A percentile compares a stretch with the other conserved stretches of the same genome.
These are phyloP conservation scores for Athene noctua DNA, from an alignment of 2,113 vertebrate genomes.

Conservation along the genomic window DNA sequence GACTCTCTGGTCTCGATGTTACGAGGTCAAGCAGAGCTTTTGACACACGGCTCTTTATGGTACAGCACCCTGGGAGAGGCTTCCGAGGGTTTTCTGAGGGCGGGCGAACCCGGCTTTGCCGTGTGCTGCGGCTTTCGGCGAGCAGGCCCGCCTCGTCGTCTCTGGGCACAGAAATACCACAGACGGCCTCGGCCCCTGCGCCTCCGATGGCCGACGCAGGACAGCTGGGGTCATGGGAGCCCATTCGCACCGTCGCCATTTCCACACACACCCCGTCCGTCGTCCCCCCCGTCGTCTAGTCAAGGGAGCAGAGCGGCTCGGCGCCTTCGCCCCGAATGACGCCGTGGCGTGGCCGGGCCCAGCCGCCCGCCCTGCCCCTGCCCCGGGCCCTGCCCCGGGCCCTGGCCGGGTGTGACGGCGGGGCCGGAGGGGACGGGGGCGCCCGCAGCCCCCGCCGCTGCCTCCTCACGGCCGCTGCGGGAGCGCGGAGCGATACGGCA, in stretches of 20 bases:
- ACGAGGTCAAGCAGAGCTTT: accelerated
- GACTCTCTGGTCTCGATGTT: accelerated
- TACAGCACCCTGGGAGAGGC: accelerated
- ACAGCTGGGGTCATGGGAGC: too few species aligned
- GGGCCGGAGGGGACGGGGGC: accelerated
- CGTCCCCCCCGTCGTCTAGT: accelerated
- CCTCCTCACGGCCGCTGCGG: too few species aligned
- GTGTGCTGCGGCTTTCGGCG: accelerated
- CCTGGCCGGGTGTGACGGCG: accelerated
- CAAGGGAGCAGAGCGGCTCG: too few species aligned
- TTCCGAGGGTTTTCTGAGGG: neutral
- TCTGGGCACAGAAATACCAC: neutral
- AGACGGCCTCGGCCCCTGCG: accelerated
- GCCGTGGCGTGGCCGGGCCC: accelerated
- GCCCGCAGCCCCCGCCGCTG: accelerated
- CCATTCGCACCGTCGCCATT: accelerated
- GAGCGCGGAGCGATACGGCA: neutral
- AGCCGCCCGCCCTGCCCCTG: accelerated
- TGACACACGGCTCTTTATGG: accelerated
- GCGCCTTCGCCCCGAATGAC: accelerated
- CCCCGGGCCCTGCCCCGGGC: too few species aligned
- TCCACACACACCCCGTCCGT: too few species aligned
- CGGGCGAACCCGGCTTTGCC: too few species aligned
- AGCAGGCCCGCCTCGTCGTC: accelerated
- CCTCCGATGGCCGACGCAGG: too few species aligned